Evolutionary conservation across 1,140 invertebrate genomes (phyloP).

Genomic region (Lasaia peninsularis): DNA sequence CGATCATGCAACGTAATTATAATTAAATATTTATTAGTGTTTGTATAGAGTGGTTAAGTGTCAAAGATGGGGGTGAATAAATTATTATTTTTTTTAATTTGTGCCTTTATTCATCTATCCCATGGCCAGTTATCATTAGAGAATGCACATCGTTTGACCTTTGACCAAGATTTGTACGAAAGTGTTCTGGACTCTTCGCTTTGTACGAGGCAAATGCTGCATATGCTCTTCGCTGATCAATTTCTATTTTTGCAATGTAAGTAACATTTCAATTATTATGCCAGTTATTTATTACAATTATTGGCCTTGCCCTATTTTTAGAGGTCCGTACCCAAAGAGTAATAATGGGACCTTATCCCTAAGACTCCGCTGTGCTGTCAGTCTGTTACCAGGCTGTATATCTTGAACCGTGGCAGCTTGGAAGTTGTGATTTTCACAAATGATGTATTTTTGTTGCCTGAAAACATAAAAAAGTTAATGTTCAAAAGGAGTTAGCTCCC

Average conservation of each 20-base stretch:
- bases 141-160: conserved; percentile 18
- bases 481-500: too few relatives aligned
- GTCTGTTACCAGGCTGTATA: too few relatives aligned
- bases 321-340: too few relatives aligned
- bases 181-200: conserved; percentile 36
- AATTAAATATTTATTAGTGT: conserved; percentile 3
- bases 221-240: conserved; percentile 20
- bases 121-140: conserved; percentile 5
- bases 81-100: neutral
- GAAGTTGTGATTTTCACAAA: too few relatives aligned
- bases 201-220: conserved; percentile 32
- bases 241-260: conserved; percentile 34
- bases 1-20: neutral
- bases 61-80: neutral
- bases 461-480: too few relatives aligned
- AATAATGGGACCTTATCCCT: too few relatives aligned
- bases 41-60: neutral
- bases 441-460: too few relatives aligned
- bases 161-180: conserved; percentile 40
- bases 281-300: too few relatives aligned
- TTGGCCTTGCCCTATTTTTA: too few relatives aligned
- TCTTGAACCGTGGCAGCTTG: too few relatives aligned
- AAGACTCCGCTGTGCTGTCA: too few relatives aligned
- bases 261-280: conserved; percentile 16
- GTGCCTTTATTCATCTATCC: neutral